phyloP scores from a whole-genome alignment of 2,113 vertebrate genomes.

The Quiscalus mexicanus region DNA sequence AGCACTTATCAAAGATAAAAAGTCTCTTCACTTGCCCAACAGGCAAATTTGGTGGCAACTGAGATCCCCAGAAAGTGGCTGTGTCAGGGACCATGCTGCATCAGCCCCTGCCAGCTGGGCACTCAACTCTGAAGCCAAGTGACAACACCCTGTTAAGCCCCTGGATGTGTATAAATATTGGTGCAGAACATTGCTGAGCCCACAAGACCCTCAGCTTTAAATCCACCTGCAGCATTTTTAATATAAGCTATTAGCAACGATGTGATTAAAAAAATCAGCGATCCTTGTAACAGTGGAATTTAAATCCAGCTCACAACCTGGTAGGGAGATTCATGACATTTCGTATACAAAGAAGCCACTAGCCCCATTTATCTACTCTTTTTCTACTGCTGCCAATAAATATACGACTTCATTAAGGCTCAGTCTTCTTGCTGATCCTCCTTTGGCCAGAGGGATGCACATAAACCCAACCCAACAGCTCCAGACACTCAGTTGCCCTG shows the following conservation, averaged over 20 bases:
- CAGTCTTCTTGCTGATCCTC: not conserved
- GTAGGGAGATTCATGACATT: not conserved
- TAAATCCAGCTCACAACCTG: not conserved
- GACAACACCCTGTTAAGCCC: not conserved
- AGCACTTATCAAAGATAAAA: not conserved
- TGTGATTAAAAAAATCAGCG: not conserved
- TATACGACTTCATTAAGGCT: rapidly evolving
- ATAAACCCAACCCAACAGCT: not conserved
- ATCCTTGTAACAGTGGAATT: rapidly evolving
- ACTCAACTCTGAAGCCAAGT: not conserved
- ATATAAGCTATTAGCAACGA: rapidly evolving
- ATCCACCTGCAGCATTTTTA: not conserved
- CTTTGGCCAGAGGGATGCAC: not conserved
- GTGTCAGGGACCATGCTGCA: not conserved
- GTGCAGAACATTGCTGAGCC: not conserved
- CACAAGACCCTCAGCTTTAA: not conserved
- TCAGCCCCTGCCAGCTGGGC: not conserved
- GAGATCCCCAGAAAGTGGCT: not conserved
- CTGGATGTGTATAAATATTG: not conserved
- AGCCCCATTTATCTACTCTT: not conserved
- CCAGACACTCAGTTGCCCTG: not conserved
- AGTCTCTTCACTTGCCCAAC: not conserved
- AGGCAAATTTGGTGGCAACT: not conserved
- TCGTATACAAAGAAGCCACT: not conserved
- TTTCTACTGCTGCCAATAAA: not conserved